Evolutionary conservation across 2,888 invertebrate genomes (phyloP).

Genomic region (Hydrotaea cyrtoneurina): DNA sequence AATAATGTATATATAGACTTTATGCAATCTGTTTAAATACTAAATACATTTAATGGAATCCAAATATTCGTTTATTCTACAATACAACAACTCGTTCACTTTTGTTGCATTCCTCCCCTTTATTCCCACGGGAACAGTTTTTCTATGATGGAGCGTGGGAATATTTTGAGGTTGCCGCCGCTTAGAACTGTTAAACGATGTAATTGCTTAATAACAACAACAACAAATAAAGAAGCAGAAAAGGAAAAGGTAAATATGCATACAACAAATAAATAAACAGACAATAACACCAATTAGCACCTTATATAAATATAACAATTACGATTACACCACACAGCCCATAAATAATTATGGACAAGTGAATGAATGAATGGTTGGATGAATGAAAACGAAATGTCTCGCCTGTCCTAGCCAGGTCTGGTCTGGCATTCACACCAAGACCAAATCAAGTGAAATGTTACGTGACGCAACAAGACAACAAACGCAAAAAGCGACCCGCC

Average conservation of each 20-base stretch:
- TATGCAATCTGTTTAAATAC: too few species aligned
- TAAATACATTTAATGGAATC: too few species aligned
- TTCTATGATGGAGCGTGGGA: too few species aligned
- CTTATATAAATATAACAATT: constrained; percentile 58
- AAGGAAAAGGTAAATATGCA: neutral
- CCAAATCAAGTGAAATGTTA: constrained; percentile 6
- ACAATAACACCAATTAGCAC: constrained; percentile 61
- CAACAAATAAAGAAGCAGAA: too few species aligned
- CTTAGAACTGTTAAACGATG: neutral
- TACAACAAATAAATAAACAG: constrained; percentile 1
- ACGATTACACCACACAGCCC: constrained; percentile 48
- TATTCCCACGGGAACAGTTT: too few species aligned
- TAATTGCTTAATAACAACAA: neutral
- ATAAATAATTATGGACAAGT: constrained; percentile 33
- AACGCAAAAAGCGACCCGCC: too few species aligned
- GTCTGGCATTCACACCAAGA: neutral
- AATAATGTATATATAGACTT: too few species aligned
- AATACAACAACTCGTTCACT: too few species aligned
- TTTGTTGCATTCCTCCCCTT: too few species aligned
- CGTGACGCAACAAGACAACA: constrained; percentile 8
- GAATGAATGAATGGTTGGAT: too few species aligned
- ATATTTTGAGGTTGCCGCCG: neutral
- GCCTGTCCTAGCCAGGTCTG: too few species aligned
- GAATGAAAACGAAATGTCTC: constrained; percentile 19
- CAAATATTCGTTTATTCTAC: too few species aligned